Evolutionary conservation across 2,113 vertebrate species (phyloP), one percentile per base, ranked within the genome.

Genomic region (Psilopsiagon aymara): DNA sequence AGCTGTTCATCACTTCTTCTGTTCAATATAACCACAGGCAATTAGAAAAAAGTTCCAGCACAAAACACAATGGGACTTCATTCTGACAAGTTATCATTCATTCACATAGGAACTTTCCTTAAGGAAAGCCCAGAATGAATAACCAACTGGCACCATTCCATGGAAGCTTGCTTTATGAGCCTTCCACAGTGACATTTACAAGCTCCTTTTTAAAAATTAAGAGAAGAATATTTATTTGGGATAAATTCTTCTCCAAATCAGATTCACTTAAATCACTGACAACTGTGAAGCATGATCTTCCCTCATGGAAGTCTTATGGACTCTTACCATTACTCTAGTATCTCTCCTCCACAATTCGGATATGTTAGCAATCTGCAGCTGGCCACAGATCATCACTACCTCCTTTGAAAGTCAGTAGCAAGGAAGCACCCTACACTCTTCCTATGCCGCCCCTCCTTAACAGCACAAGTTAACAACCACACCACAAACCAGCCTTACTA

Each of bases 351-450:
- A 20, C 62, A 82, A 9, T 8, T 55, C 28, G 67, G 28, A 19
- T 20, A 44, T 17, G 29, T 77, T 5, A 86, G 62, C 6, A 82
- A n/a, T 2, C 33, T 68, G 62, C 57, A 79, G 57, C 74, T 69
- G 49, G 63, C 47, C 70, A 92, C 21, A 62, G 35, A 86, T 3
- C 35, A 86, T 66, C 71, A 92, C 9, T 52, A 73, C 17, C 47
- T 64, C 35, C 3, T 59, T 2, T 60, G 2, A 27, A 88, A 68
- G 46, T 6, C 43, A 2, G 0, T 4, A 37, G 7, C 11, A 29
- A 73, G 37, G 39, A 29, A 73, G 59, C 6, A 2, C 1, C 39
- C 44, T 9, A 17, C 33, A 3, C 15, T 28, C 14, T 24, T 52
- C 74, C 62, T 31, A 25, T 20, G 35, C 47, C 57, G 71, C 47